Percentiles rank a stretch among this genome's conserved stretches.
Conservation (phyloP, 2,797 vertebrate species). For the Leontopithecus rosalia region DNA sequence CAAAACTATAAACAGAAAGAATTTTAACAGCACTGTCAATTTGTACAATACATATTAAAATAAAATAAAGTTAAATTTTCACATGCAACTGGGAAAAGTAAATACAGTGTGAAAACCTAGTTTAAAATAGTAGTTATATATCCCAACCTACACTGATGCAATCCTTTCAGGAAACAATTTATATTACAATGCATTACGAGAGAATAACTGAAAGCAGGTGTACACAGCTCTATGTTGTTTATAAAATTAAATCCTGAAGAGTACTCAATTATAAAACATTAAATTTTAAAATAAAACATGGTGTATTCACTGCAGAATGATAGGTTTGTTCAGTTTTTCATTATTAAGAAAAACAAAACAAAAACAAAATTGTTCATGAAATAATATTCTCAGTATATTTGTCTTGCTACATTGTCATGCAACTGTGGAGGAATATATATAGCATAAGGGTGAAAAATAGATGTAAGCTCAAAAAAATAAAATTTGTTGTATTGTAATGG, state of each 20-base stretch:
- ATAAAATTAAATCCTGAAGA: constrained; percentile 14
- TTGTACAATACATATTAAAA: constrained; percentile 2
- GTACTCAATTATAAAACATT: background rate
- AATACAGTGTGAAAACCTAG: background rate
- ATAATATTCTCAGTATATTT: background rate
- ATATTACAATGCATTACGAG: background rate
- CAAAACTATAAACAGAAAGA: background rate
- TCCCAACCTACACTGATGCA: background rate
- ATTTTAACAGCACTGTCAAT: background rate
- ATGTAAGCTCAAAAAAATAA: background rate
- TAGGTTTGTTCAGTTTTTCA: background rate
- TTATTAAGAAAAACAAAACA: background rate
- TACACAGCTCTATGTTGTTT: background rate
- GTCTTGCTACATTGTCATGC: background rate
- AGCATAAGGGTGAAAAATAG: background rate
- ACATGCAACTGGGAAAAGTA: background rate
- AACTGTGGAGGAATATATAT: background rate
- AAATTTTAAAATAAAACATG: constrained; percentile 13
- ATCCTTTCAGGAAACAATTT: constrained; percentile 40
- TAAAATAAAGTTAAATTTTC: background rate
- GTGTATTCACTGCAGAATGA: background rate
- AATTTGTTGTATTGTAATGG: background rate
- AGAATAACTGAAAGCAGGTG: background rate
- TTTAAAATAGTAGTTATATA: constrained; percentile 25
- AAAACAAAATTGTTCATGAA: background rate